Evolutionary conservation across 2,888 invertebrate species (phyloP).

Genomic region (Epiblema foenella): DNA sequence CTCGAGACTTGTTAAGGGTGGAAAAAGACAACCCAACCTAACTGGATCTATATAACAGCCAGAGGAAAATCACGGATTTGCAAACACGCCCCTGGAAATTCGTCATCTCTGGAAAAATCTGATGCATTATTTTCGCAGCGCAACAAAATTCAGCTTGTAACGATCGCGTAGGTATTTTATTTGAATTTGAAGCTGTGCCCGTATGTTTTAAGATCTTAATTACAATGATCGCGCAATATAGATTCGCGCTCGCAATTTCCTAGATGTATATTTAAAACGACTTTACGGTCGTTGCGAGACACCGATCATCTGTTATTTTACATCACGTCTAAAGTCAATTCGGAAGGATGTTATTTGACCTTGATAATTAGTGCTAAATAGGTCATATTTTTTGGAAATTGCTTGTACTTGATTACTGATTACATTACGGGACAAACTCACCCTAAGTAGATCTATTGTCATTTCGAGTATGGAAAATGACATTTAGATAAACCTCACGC

Average conservation of each 20-base stretch:
- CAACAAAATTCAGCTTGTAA: not conserved
- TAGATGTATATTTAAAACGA: conserved; percentile 1
- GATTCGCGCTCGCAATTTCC: not conserved
- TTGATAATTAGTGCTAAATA: not conserved
- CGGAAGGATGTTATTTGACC: not conserved
- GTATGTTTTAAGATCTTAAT: not conserved
- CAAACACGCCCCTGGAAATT: conserved; percentile 6
- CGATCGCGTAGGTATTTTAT: not conserved
- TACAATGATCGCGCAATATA: not conserved
- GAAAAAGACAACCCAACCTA: conserved; percentile 7
- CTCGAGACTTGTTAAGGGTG: conserved; percentile 8
- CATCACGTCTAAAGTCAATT: not conserved
- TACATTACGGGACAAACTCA: no score
- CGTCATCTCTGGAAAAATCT: conserved; percentile 20
- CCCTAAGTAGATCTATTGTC: no score
- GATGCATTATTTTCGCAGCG: conserved; percentile 11
- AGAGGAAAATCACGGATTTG: conserved; percentile 1
- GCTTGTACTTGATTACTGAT: not conserved
- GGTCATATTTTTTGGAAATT: not conserved
- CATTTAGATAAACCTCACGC: no score
- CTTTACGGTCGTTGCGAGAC: conserved; percentile 13
- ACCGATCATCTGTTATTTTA: conserved; percentile 12
- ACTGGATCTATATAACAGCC: conserved; percentile 6
- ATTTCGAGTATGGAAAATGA: no score
- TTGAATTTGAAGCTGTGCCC: not conserved